Percentiles rank a stretch among this genome's conserved stretches.
Conservation (phyloP, 2,113 vertebrate species). For the Oreochromis spilurus region DNA sequence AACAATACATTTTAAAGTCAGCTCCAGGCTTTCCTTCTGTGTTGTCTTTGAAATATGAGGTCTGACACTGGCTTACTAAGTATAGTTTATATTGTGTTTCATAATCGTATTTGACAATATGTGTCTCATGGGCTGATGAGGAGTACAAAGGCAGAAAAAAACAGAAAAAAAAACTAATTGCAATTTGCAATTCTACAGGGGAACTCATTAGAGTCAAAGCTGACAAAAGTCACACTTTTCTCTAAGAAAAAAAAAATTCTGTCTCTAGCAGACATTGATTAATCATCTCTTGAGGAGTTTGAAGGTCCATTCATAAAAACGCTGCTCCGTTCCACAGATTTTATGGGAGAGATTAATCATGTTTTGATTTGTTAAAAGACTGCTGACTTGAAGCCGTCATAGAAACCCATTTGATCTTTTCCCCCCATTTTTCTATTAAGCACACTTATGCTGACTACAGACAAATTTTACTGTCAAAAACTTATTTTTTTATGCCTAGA, state of each 20-base stretch:
- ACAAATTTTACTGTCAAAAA: not conserved
- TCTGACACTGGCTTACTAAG: not conserved
- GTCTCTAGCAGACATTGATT: slow-evolving; percentile 42
- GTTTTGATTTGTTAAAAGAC: slow-evolving; percentile 61
- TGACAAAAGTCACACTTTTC: slow-evolving; percentile 20
- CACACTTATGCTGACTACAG: slow-evolving; percentile 25
- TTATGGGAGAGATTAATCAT: slow-evolving; percentile 61
- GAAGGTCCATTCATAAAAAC: slow-evolving; percentile 51
- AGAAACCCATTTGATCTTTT: slow-evolving; percentile 43
- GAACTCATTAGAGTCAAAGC: slow-evolving; percentile 24
- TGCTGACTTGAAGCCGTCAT: slow-evolving; percentile 55
- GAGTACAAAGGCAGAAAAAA: not conserved
- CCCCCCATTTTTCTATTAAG: not conserved
- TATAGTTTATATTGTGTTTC: not conserved
- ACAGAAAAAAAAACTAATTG: not conserved
- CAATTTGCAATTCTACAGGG: not conserved
- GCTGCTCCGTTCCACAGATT: slow-evolving; percentile 17
- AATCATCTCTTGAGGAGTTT: slow-evolving; percentile 49
- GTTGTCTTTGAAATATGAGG: not conserved
- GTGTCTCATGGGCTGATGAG: not conserved
- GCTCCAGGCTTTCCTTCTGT: not conserved
- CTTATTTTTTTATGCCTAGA: not conserved
- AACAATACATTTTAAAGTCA: not conserved
- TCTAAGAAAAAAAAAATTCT: not conserved
- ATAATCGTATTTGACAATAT: not conserved